These are phyloP conservation scores for Platanista minor DNA, from an alignment of 2,113 vertebrate species.

Conservation along the genomic window DNA sequence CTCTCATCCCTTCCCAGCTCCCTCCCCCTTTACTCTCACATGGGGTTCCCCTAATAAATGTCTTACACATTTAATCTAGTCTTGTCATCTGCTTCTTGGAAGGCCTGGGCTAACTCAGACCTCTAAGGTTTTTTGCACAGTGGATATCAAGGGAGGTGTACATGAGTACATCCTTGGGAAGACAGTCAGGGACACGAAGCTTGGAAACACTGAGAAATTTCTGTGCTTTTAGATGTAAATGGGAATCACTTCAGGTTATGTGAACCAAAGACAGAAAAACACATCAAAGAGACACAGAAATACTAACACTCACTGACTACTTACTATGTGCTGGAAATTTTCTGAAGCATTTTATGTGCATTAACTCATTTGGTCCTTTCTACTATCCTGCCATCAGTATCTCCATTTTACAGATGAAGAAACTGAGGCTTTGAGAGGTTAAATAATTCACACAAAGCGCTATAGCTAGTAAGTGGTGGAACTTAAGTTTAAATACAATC, in stretches of 20 bases:
- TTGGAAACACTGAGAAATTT: not conserved
- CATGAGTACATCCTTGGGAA: not conserved
- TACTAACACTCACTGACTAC: not conserved
- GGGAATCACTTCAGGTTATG: no score
- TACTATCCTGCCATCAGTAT: not conserved
- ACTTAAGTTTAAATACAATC: not conserved
- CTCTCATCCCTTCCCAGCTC: no score
- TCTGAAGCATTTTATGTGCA: not conserved
- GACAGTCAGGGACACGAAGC: not conserved
- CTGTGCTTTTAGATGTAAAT: not conserved
- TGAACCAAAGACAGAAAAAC: not conserved
- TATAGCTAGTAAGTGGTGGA: not conserved
- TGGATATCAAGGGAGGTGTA: not conserved
- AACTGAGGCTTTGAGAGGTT: not conserved
- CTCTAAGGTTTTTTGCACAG: not conserved
- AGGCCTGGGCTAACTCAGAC: not conserved
- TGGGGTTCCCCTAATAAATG: not conserved
- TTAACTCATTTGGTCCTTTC: not conserved
- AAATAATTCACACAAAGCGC: not conserved
- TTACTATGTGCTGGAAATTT: not conserved
- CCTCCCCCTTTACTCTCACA: not conserved
- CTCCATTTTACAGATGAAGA: not conserved
- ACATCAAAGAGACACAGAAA: not conserved
- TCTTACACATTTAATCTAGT: not conserved
- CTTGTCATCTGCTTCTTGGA: not conserved